These are phyloP conservation scores for Clarias laeviceps DNA, from an alignment of 2,797 vertebrate species.

Conservation along the genomic window DNA sequence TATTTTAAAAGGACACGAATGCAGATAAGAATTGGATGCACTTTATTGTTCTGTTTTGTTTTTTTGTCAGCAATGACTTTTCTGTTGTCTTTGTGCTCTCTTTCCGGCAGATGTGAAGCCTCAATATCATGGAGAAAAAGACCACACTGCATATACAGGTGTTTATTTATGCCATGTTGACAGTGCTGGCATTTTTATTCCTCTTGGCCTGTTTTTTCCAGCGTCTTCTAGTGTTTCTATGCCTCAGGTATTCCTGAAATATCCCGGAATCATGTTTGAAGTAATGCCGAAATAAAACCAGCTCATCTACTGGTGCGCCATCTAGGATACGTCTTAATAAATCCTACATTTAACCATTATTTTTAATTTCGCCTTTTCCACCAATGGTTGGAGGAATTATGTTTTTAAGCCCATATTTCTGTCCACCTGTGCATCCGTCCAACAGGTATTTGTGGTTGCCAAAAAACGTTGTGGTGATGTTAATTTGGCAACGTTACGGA, in stretches of 20 bases:
- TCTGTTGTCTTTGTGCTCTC: neutral
- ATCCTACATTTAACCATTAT: neutral
- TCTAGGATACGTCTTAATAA: neutral
- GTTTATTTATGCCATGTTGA: neutral
- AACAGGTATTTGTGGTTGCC: neutral
- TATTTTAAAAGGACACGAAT: neutral
- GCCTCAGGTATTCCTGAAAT: neutral
- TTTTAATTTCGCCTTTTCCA: neutral
- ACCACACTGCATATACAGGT: neutral
- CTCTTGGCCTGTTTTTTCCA: neutral
- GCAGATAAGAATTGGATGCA: too few species aligned
- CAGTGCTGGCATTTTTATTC: slow-evolving; percentile 5
- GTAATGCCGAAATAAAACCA: neutral
- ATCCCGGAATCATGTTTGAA: neutral
- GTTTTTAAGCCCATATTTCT: neutral
- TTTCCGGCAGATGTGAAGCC: neutral
- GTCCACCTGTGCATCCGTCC: neutral
- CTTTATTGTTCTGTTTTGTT: neutral
- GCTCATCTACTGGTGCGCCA: neutral
- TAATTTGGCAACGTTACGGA: too few species aligned
- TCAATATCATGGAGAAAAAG: too few species aligned
- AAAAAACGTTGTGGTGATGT: too few species aligned
- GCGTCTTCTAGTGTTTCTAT: neutral
- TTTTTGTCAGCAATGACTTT: neutral
- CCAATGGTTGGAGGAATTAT: neutral